Percentiles rank a stretch among this genome's conserved stretches.
These are phyloP conservation scores for Hypomesus transpacificus DNA, from an alignment of 2,113 vertebrate genomes.

Conservation along the genomic window DNA sequence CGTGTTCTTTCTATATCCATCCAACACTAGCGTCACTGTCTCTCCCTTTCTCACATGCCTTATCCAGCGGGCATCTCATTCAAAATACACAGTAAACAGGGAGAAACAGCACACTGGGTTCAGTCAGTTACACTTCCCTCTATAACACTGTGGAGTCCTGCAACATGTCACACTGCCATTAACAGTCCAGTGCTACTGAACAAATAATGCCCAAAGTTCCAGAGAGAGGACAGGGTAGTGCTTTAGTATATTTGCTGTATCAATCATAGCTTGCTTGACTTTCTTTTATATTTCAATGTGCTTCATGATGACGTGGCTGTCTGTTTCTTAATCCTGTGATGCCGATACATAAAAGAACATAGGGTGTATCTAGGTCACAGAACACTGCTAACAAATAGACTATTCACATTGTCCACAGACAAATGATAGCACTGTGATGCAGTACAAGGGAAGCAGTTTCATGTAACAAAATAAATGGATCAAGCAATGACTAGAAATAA, in stretches of 20 bases:
- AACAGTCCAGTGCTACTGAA: background rate
- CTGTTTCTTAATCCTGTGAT: background rate
- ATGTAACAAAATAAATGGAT: too few species aligned
- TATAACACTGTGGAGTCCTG: constrained; percentile 43
- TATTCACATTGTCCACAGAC: background rate
- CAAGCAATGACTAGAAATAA: too few species aligned
- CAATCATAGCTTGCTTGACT: background rate
- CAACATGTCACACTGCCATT: constrained; percentile 47
- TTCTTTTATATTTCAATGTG: background rate
- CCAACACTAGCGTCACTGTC: constrained; percentile 58
- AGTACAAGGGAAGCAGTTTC: background rate
- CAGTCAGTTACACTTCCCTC: constrained; percentile 55
- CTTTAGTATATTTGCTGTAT: background rate
- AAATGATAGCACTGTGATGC: background rate
- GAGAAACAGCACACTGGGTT: constrained; percentile 45
- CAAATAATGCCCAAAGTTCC: constrained; percentile 7
- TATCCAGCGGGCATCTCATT: constrained; percentile 57
- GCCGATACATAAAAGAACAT: background rate
- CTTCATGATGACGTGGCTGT: background rate
- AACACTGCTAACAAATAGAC: background rate
- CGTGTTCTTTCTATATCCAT: constrained; percentile 29
- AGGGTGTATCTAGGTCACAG: background rate
- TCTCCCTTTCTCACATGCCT: constrained; percentile 58
- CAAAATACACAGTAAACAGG: constrained; percentile 65
- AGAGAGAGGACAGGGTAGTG: background rate